Evolutionary conservation across 2,888 invertebrate species (phyloP).

Genomic region (Prosapia bicincta): DNA sequence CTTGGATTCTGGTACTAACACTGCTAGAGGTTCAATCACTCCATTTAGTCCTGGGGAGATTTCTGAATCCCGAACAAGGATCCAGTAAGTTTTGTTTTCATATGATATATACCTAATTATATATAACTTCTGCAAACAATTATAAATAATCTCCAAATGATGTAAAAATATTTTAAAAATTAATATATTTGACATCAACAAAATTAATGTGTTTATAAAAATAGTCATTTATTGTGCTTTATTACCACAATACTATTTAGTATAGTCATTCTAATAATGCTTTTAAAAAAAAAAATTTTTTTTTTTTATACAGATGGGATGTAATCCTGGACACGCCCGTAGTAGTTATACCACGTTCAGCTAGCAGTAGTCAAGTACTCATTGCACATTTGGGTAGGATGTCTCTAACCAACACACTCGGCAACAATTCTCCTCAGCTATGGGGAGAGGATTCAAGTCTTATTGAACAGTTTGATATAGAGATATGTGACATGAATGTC

Average conservation of each 20-base stretch:
- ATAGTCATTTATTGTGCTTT: not conserved
- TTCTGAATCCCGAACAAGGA: conserved; percentile 12
- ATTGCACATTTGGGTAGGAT: conserved; percentile 93
- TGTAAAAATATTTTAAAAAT: no score
- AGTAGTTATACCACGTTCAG: conserved; percentile 77
- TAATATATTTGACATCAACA: no score
- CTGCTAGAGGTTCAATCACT: conserved; percentile 34
- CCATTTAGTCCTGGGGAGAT: conserved; percentile 35
- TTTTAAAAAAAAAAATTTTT: no score
- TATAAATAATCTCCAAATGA: no score
- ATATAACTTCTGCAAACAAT: no score
- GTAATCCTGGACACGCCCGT: conserved; percentile 88
- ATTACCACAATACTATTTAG: not conserved
- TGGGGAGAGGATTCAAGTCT: conserved; percentile 30
- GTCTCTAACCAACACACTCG: conserved; percentile 48
- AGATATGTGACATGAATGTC: conserved; percentile 82
- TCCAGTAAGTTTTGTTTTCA: conserved; percentile 14
- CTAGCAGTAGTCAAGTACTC: conserved; percentile 75
- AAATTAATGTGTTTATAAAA: no score
- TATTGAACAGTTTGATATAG: conserved; percentile 58
- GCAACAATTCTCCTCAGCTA: conserved; percentile 4
- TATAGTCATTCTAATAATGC: not conserved
- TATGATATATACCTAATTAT: no score
- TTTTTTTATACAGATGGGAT: conserved; percentile 59
- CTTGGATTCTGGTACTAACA: conserved; percentile 35